Conservation (phyloP, 2,888 invertebrate genomes). For the Microctonus hyperodae region DNA sequence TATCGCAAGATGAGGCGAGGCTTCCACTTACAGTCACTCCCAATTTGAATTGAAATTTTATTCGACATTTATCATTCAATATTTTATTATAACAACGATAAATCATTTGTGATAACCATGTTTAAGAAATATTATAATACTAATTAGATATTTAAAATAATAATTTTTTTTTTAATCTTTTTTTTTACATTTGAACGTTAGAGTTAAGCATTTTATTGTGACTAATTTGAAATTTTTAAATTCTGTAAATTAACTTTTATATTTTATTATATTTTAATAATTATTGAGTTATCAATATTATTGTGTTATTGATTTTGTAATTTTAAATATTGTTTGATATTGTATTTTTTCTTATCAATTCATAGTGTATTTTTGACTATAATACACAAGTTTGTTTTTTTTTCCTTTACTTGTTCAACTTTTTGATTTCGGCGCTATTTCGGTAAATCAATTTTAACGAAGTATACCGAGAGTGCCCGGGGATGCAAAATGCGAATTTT, state of each 20-base stretch:
- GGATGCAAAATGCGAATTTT: background rate
- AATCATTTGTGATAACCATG: too few species aligned
- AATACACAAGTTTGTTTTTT: too few species aligned
- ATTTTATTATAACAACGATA: background rate
- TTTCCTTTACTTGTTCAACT: slow-evolving; percentile 12
- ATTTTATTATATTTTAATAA: background rate
- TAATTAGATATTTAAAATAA: background rate
- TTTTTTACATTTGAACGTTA: slow-evolving; percentile 1
- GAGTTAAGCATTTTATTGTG: background rate
- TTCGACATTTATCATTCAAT: background rate
- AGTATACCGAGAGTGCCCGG: slow-evolving; percentile 22
- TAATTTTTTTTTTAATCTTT: slow-evolving; percentile 8
- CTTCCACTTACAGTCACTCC: slow-evolving; percentile 15
- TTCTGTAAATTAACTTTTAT: slow-evolving; percentile 3
- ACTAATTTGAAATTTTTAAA: background rate
- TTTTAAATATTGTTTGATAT: background rate
- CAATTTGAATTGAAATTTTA: background rate
- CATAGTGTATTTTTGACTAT: slow-evolving; percentile 9
- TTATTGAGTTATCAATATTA: background rate
- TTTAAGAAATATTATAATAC: too few species aligned
- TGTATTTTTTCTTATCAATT: background rate
- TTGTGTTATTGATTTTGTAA: background rate
- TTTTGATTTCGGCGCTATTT: slow-evolving; percentile 39
- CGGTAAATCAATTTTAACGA: slow-evolving; percentile 23
- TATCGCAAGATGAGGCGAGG: slow-evolving; percentile 41